Conservation (phyloP, 1,140 invertebrate species). For the Ephestia elutella region DNA sequence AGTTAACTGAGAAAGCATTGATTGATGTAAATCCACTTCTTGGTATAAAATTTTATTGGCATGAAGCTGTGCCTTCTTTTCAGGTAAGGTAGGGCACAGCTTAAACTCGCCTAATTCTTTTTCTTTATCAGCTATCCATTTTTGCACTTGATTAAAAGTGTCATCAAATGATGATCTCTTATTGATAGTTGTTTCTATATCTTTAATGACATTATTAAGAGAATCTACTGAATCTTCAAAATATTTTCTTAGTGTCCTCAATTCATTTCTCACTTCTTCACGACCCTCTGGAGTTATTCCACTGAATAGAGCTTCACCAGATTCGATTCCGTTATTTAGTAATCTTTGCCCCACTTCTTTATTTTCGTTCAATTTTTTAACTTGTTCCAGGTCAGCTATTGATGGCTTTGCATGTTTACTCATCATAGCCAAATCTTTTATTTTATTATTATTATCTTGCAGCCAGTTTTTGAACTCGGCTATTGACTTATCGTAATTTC, state of each 20-base stretch:
- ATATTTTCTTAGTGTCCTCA: slow-evolving; percentile 85
- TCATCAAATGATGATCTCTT: slow-evolving; percentile 93
- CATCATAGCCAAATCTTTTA: slow-evolving; percentile 81
- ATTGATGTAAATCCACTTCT: slow-evolving; percentile 87
- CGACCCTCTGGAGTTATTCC: slow-evolving; percentile 90
- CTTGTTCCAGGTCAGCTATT: slow-evolving; percentile 81
- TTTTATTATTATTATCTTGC: slow-evolving; percentile 80
- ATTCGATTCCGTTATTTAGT: slow-evolving; percentile 87
- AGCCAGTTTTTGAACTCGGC: slow-evolving; percentile 87
- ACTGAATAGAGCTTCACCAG: slow-evolving; percentile 90
- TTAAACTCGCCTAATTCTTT: slow-evolving; percentile 81
- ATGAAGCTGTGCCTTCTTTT: slow-evolving; percentile 90
- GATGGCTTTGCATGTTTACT: slow-evolving; percentile 80
- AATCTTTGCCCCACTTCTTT: slow-evolving; percentile 86
- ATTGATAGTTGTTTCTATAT: slow-evolving; percentile 88
- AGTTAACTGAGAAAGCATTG: slow-evolving; percentile 84
- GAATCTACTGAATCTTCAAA: slow-evolving; percentile 90
- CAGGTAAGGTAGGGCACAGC: slow-evolving; percentile 83
- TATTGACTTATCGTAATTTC: slow-evolving; percentile 80
- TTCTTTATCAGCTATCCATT: slow-evolving; percentile 85
- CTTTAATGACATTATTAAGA: slow-evolving; percentile 88
- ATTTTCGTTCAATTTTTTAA: slow-evolving; percentile 83
- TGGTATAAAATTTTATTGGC: slow-evolving; percentile 83
- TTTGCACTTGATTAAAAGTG: slow-evolving; percentile 86
- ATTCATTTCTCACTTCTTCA: slow-evolving; percentile 87